Percentiles rank a stretch among this genome's conserved stretches.
Conservation (phyloP, 2,888 invertebrate genomes). For the Pseudococcus jackbeardsleyi region DNA sequence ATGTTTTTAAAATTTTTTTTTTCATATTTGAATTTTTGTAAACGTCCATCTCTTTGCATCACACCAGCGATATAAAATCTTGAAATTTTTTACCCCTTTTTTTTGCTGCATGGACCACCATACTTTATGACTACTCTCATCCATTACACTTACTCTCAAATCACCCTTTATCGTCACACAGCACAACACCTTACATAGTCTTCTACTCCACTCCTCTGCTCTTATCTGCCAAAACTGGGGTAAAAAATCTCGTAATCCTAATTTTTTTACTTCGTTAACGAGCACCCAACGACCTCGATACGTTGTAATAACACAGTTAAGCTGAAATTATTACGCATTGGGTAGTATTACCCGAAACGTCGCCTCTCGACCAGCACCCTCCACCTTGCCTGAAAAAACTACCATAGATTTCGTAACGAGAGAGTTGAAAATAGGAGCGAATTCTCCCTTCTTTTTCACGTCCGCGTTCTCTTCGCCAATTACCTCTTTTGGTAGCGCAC, state of each 20-base stretch:
- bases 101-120: too few relatives aligned
- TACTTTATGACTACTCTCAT: too few relatives aligned
- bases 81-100: too few relatives aligned
- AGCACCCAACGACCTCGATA: slow-evolving; percentile 45
- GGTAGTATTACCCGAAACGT: slow-evolving; percentile 56
- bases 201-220: background rate
- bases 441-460: background rate
- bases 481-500: background rate
- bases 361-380: slow-evolving; percentile 38
- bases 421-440: background rate
- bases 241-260: slow-evolving; percentile 38
- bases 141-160: background rate
- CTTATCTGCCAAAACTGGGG: background rate
- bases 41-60: too few relatives aligned
- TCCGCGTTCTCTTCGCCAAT: background rate
- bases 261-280: slow-evolving; percentile 32
- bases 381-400: background rate
- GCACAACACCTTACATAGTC: background rate
- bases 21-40: too few relatives aligned
- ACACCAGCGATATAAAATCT: too few relatives aligned
- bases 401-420: background rate
- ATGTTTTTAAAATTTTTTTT: too few relatives aligned
- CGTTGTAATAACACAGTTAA: slow-evolving; percentile 55
- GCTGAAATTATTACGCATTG: slow-evolving; percentile 63
- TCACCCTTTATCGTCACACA: background rate